Percentiles rank a stretch among this genome's conserved stretches.
phyloP scores from a whole-genome alignment of 2,888 invertebrate species.

The Syrista parreyssii region DNA sequence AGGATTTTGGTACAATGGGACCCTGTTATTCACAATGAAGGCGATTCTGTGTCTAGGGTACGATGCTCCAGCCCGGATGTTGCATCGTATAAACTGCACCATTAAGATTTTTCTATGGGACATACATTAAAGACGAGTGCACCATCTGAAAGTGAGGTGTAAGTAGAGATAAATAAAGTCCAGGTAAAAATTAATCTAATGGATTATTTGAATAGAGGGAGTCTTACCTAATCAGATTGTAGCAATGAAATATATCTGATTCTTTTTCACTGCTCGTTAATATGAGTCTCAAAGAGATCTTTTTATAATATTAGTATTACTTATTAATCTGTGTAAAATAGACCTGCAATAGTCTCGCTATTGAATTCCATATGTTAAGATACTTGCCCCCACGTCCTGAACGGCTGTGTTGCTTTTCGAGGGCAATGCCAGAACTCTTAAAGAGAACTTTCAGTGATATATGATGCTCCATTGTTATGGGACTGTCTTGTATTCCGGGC shows the following conservation, averaged over 20 bases:
- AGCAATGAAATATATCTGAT: neutral
- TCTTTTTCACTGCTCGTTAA: neutral
- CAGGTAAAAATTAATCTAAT: neutral
- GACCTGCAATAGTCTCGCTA: neutral
- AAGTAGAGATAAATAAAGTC: neutral
- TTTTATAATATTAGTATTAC: no score
- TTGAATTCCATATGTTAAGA: neutral
- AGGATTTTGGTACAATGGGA: constrained; percentile 3
- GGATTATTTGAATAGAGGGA: neutral
- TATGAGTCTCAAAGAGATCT: no score
- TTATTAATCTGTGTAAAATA: neutral
- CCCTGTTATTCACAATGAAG: constrained; percentile 3
- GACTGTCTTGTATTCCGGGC: neutral
- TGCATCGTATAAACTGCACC: constrained; percentile 30
- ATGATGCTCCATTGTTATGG: neutral
- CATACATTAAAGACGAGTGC: constrained; percentile 5
- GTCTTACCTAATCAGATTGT: no score
- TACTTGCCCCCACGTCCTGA: neutral
- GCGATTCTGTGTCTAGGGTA: neutral
- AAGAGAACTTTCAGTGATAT: neutral
- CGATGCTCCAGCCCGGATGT: constrained; percentile 28
- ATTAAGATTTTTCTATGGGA: constrained; percentile 30
- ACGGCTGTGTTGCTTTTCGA: neutral
- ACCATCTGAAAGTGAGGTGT: neutral
- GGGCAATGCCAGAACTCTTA: neutral